Percentiles rank a stretch among this genome's conserved stretches.
Conservation (phyloP, 2,113 vertebrate genomes). For the Odocoileus hemionus region DNA sequence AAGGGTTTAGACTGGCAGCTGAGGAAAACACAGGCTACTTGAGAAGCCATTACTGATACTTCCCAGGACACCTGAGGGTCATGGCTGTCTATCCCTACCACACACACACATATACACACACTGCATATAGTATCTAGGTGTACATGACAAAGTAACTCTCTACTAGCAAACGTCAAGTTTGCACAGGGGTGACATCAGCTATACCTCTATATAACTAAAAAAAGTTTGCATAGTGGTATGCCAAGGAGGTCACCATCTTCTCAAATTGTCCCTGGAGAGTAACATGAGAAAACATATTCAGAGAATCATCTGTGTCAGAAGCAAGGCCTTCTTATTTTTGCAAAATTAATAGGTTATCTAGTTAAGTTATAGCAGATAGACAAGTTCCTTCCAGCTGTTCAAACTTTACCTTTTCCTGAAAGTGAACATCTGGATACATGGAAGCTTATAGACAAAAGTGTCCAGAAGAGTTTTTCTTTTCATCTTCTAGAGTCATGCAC, state of each 20-base stretch:
- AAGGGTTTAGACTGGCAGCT: conserved; percentile 19
- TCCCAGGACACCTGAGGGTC: not conserved
- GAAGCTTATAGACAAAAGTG: conserved; percentile 17
- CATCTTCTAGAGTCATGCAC: not conserved
- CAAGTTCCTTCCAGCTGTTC: not conserved
- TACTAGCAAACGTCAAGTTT: not conserved
- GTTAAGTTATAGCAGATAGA: not conserved
- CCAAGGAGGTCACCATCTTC: not conserved
- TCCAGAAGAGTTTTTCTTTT: conserved; percentile 18
- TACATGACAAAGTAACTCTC: not conserved
- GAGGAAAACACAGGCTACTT: conserved; percentile 37
- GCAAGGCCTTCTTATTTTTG: not conserved
- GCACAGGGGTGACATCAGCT: not conserved
- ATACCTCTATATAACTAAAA: not conserved
- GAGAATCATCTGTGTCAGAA: conserved; percentile 25
- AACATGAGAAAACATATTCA: not conserved
- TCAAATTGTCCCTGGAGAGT: not conserved
- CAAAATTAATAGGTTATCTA: conserved; percentile 14
- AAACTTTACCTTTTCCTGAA: conserved; percentile 30
- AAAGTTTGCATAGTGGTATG: not conserved
- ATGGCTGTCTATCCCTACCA: not conserved
- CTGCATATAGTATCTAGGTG: not conserved
- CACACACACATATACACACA: not conserved
- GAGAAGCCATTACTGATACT: not conserved
- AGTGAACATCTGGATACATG: not conserved